Base-by-base conservation (phyloP, 2,797 vertebrate genomes). In the Poecilia picta region DNA sequence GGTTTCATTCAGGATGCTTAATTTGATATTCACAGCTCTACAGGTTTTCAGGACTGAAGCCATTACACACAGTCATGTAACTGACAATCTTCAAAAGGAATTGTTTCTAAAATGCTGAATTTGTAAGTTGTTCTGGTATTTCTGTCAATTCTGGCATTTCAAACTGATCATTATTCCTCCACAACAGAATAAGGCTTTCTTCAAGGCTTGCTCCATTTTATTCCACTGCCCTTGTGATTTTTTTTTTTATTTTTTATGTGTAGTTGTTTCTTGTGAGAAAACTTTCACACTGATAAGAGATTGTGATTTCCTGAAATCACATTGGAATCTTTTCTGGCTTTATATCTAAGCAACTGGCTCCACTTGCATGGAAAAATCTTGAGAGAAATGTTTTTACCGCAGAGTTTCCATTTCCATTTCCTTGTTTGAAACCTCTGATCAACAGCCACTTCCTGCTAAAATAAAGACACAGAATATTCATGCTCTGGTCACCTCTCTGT, bases 401-500 rank as follows among this genome's bases (percentile, higher is more conserved):
- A 45, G 59, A 2, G 31, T 51, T 25, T 13, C 72, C 16, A 0
- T 57, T 3, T 18, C 8, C n/a, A 13, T 51, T 12, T 73, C 20
- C 28, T 5, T 51, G 71, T 53, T 62, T 25, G 1, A 16, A 6
- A n/a, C 13, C 3, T 45, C n/a, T 6, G 8, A 66, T 71, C 23
- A 8, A 23, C 15, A 59, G n/a, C n/a, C 2, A 23, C n/a, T 45
- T 5, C 15, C 3, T 36, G 73, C 5, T 57, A 47, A 71, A 62
- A 53, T 33, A 2, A 47, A 79, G 66, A 53, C 12, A 39, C 31
- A 8, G 28, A 5, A 25, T 36, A 25, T 36, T 43, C 31, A 28
- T 11, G 15, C 75, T 73, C 46, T 28, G 8, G 8, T 87, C 82
- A 96, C 96, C 95, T 96, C 77, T 80, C 39, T 88, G 86, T 33